phyloP scores from a whole-genome alignment of 2,888 invertebrate genomes.

The Callyntrura guangdongensis region DNA sequence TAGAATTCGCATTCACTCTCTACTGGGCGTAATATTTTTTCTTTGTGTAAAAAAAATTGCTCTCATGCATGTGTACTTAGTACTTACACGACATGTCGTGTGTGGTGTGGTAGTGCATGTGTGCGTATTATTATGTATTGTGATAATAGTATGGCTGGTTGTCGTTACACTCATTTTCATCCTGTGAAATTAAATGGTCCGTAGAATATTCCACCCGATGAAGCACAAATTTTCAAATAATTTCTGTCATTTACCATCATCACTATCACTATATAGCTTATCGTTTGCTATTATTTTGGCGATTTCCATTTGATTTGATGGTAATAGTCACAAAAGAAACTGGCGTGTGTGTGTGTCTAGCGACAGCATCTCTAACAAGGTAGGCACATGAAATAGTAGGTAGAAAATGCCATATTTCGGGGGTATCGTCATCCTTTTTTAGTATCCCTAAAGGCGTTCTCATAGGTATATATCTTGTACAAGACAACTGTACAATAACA shows the following conservation, averaged over 20 bases:
- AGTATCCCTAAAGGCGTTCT: neutral
- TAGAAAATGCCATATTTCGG: too few species aligned
- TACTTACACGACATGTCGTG: too few species aligned
- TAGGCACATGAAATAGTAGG: neutral
- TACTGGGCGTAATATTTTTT: neutral
- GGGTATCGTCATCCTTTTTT: too few species aligned
- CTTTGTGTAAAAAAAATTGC: neutral
- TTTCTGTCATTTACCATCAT: neutral
- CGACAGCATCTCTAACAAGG: neutral
- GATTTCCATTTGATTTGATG: conserved; percentile 49
- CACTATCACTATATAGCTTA: neutral
- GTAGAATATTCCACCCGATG: conserved; percentile 15
- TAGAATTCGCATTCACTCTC: neutral
- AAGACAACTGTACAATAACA: neutral
- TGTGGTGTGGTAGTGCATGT: neutral
- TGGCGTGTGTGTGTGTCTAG: neutral
- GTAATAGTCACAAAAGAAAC: conserved; percentile 8
- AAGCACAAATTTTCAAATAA: conserved; percentile 36
- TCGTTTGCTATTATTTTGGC: conserved; percentile 27
- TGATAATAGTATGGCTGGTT: neutral
- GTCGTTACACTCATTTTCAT: conserved; percentile 27
- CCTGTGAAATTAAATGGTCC: conserved; percentile 31
- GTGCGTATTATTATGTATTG: conserved; percentile 9
- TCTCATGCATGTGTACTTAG: neutral
- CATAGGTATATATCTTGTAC: neutral